Evolutionary conservation across 1,140 invertebrate species (phyloP).

Genomic region (Drosophila kepulauana): DNA sequence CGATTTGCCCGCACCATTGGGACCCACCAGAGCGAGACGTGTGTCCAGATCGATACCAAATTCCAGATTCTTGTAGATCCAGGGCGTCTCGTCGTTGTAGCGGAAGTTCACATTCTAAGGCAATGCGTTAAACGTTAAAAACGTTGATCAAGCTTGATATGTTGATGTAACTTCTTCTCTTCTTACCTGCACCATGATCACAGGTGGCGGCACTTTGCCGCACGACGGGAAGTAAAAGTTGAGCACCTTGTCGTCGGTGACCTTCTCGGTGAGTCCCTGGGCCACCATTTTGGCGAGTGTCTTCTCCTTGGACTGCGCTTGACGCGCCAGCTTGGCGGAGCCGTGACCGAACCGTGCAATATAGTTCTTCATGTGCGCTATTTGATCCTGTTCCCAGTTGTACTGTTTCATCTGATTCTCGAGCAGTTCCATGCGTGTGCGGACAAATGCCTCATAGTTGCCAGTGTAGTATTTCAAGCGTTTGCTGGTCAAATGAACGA

Average conservation of each 20-base stretch:
- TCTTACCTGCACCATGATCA: conserved; percentile 96
- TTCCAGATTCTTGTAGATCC: conserved; percentile 98
- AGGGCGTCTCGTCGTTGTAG: conserved; percentile 94
- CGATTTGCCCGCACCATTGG: conserved; percentile 99
- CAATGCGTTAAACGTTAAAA: too few relatives aligned
- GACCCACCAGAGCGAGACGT: conserved; percentile 97
- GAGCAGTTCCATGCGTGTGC: conserved; percentile 96
- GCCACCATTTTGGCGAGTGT: conserved; percentile 99
- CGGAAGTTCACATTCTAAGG: conserved; percentile 95
- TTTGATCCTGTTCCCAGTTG: conserved; percentile 99
- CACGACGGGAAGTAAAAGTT: conserved; percentile 99
- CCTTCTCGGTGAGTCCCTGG: conserved; percentile 97
- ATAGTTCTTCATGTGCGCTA: conserved; percentile 99
- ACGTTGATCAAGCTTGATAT: background rate
- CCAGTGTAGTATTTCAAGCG: conserved; percentile 97
- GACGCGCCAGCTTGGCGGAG: conserved; percentile 98
- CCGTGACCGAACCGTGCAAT: conserved; percentile 99
- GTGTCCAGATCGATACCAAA: conserved; percentile 99
- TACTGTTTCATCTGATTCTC: conserved; percentile 99
- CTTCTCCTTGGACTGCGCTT: conserved; percentile 99
- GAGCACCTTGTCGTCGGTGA: conserved; percentile 94
- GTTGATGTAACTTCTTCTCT: conserved; percentile 1
- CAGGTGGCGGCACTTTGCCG: conserved; percentile 98
- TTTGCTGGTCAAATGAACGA: conserved; percentile 97
- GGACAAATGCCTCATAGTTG: conserved; percentile 98